phyloP scores from a whole-genome alignment of 2,797 vertebrate genomes.

The Malacoraja senta region DNA sequence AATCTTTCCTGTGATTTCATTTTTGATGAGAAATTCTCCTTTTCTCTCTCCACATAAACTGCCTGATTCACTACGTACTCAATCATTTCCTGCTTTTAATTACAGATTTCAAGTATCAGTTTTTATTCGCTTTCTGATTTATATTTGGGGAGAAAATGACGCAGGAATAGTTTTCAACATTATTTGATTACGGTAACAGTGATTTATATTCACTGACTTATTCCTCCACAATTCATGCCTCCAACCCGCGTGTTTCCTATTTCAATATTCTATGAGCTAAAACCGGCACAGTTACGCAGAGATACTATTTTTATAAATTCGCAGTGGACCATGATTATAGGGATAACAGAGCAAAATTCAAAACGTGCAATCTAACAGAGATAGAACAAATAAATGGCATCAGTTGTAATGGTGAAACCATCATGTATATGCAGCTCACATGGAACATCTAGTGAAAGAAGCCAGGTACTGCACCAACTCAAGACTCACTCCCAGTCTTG shows the following conservation, averaged over 20 bases:
- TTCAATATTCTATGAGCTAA: neutral
- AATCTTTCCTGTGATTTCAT: neutral
- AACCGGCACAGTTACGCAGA: neutral
- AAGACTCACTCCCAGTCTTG: neutral
- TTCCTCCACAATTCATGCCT: neutral
- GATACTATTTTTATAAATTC: neutral
- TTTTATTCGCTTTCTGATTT: no score
- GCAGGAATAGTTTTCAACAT: neutral
- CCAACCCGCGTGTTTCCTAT: neutral
- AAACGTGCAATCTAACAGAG: neutral
- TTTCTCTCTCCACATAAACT: no score
- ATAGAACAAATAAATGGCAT: neutral
- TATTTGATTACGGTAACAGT: neutral
- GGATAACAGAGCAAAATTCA: neutral
- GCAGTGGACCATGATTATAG: neutral
- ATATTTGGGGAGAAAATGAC: neutral
- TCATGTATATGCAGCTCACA: neutral
- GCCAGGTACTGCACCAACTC: constrained; percentile 1
- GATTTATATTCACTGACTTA: neutral
- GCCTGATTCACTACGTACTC: no score
- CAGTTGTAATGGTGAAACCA: neutral
- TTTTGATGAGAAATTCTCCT: no score
- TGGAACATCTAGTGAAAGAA: constrained; percentile 29
- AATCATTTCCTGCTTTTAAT: no score
- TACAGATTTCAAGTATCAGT: no score